A percentile compares a stretch with the other conserved stretches of the same genome.
These are phyloP conservation scores for Parasteatoda lunata DNA, from an alignment of 2,888 invertebrate species.

Conservation along the genomic window DNA sequence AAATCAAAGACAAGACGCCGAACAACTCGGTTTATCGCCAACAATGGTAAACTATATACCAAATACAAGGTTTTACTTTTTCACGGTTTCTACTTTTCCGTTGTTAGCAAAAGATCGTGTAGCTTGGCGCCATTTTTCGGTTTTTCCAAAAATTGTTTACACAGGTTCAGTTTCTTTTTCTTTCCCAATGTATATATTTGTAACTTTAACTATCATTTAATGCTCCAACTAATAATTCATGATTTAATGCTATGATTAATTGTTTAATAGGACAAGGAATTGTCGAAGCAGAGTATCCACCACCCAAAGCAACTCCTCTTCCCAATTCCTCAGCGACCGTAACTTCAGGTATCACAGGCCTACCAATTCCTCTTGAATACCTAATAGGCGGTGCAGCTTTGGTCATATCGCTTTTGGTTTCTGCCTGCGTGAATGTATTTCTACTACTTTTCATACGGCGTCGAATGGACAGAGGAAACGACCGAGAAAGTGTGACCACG, in stretches of 20 bases:
- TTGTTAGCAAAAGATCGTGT: too few relatives aligned
- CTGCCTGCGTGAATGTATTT: slow-evolving; percentile 59
- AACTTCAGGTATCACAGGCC: not conserved
- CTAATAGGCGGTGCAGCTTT: slow-evolving; percentile 56
- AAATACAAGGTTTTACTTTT: too few relatives aligned
- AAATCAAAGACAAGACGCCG: too few relatives aligned
- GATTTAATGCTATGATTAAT: not conserved
- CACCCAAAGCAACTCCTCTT: slow-evolving; percentile 17
- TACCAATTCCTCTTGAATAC: slow-evolving; percentile 43
- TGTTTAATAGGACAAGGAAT: slow-evolving; percentile 44
- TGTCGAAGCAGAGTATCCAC: slow-evolving; percentile 48
- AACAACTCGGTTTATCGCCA: too few relatives aligned
- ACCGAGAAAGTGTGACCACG: slow-evolving; percentile 31
- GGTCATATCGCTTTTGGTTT: slow-evolving; percentile 43
- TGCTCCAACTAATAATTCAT: too few relatives aligned
- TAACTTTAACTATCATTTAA: too few relatives aligned
- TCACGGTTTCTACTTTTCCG: too few relatives aligned
- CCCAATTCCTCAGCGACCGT: not conserved
- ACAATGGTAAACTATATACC: too few relatives aligned
- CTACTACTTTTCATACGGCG: slow-evolving; percentile 45
- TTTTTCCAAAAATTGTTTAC: too few relatives aligned
- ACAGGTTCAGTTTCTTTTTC: too few relatives aligned
- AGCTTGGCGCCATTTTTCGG: too few relatives aligned
- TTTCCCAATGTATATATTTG: too few relatives aligned
- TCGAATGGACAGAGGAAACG: slow-evolving; percentile 16